A percentile compares a stretch with the other conserved stretches of the same genome.
Conservation (phyloP, 2,797 vertebrate species). For the Amniataba percoides region DNA sequence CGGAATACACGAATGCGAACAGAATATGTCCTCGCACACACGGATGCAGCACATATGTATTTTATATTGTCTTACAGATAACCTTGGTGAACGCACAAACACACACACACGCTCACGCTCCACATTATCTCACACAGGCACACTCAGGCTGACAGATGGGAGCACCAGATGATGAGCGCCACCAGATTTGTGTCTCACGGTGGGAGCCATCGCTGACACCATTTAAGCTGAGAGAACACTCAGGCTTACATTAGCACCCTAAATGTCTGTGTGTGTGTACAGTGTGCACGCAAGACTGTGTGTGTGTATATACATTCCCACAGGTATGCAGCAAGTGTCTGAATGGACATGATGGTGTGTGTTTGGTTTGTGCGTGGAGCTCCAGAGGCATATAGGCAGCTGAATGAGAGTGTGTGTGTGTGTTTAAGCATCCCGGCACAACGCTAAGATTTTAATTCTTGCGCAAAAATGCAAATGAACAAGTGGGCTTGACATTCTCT, state of each 20-base stretch:
- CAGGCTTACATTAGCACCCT: conserved; percentile 76
- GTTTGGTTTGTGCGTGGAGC: background rate
- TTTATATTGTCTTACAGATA: conserved; percentile 20
- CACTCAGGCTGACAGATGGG: conserved; percentile 82
- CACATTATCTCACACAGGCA: conserved; percentile 51
- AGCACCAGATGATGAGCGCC: conserved; percentile 84
- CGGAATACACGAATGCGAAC: background rate
- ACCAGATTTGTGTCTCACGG: conserved; percentile 82
- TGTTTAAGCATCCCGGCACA: background rate
- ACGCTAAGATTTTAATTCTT: conserved; percentile 30
- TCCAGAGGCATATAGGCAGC: background rate
- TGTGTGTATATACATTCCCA: background rate
- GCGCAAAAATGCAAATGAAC: conserved; percentile 55
- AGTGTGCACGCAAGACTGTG: background rate
- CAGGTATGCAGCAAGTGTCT: conserved; percentile 16
- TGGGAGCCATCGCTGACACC: conserved; percentile 81
- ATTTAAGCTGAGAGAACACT: conserved; percentile 81
- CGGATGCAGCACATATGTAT: conserved; percentile 23
- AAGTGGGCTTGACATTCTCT: conserved; percentile 51
- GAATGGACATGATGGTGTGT: conserved; percentile 3
- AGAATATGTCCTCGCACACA: conserved; percentile 3
- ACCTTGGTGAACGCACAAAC: background rate
- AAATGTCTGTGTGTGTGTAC: conserved; percentile 28
- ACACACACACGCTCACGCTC: conserved; percentile 4
- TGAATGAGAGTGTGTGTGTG: conserved; percentile 10